Base-by-base conservation (phyloP, 2,888 invertebrate genomes). In the Spatulosminthurus flaviceps region DNA sequence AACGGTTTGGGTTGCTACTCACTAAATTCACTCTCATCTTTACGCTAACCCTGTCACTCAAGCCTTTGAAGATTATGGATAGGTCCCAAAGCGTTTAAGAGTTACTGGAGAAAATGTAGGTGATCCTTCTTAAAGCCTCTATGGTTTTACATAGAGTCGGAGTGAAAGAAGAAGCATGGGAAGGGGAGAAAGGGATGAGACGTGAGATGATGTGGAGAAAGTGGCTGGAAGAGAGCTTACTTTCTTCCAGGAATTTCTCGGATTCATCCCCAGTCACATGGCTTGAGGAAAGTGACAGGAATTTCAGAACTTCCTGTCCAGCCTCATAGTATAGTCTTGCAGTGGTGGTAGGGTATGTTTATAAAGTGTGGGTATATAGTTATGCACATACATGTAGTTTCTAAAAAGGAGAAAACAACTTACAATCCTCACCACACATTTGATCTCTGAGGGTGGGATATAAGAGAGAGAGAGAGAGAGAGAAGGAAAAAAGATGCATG, bases 51-150 rank as follows among this genome's bases (percentile, higher is more conserved):
- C n/a, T n/a, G n/a, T n/a, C n/a, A n/a, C n/a, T n/a, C n/a, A n/a
- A n/a, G n/a, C n/a, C n/a, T 22, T 16, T 9, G 9, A 28, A 51
- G 16, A 19, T 2, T 19, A 51, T 51, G 16, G 2, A n/a, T 26
- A 9, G 9, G 67, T 28, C 29, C 67, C 26, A 28, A 64, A 28
- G 67, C 67, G 29, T 67, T 67, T 67, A 67, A 28, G 67, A 67
- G 26, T 19, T 26, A 28, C 28, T 24, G 1, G n/a, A n/a, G 66
- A 28, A 26, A 21, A 24, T 67, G 67, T 28, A 19, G 67, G 26
- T 67, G 51, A 51, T 67, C 28, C 26, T 67, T 2, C 16, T n/a
- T n/a, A n/a, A 51, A 51, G 51, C 19, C 16, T 51, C 51, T 34
- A 34, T 34, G 4, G 9, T 4, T 34, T 7, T 34, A 34, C 34